Conservation (phyloP, 2,113 vertebrate species). For the Passerina amoena region DNA sequence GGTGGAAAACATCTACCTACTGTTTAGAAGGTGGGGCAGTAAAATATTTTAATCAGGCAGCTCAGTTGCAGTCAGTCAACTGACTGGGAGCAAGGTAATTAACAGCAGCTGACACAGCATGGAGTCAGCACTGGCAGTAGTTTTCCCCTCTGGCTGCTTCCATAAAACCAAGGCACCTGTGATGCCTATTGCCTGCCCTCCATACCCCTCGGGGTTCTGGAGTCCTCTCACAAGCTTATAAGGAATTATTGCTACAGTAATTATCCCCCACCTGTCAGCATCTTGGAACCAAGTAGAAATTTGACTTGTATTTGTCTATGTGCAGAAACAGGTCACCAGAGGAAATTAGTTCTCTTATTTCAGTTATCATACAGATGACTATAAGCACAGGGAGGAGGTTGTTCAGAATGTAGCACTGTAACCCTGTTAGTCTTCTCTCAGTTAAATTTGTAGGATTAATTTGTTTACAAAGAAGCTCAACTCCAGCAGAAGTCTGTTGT, state of each 20-base stretch:
- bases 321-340: not conserved
- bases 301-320: not conserved
- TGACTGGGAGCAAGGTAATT: not conserved
- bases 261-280: not conserved
- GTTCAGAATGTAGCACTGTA: not conserved
- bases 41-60: not conserved
- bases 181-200: not conserved
- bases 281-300: not conserved
- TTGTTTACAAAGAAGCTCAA: not conserved
- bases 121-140: not conserved
- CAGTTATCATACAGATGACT: not conserved
- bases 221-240: not conserved
- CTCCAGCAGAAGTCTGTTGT: not conserved
- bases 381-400: not conserved
- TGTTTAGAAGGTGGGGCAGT: not conserved
- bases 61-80: not conserved
- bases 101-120: conserved; percentile 12
- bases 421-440: not conserved
- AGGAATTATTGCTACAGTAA: not conserved
- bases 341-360: not conserved
- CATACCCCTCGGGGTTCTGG: not conserved
- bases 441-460: not conserved
- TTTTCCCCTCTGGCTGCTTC: not conserved
- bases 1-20: rapidly evolving
- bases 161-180: not conserved